Evolutionary conservation across 2,113 vertebrate species (phyloP).

Genomic region (Bungarus multicinctus): DNA sequence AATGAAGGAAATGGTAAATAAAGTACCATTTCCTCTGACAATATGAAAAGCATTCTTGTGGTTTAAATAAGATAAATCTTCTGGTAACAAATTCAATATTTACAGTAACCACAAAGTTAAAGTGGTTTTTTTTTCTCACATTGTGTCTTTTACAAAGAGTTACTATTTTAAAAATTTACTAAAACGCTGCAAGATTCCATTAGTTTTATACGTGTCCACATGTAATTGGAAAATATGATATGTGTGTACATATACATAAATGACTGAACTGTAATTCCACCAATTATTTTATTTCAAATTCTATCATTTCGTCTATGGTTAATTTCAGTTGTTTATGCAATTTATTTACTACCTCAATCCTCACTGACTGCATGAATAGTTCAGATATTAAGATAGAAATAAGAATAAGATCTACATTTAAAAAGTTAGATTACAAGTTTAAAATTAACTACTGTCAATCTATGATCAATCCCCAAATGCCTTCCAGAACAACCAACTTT

Average conservation of each 20-base stretch:
- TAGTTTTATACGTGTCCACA: constrained; percentile 10
- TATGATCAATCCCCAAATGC: constrained; percentile 41
- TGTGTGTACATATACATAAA: constrained; percentile 55
- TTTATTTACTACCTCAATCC: background rate
- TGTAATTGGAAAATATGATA: constrained; percentile 52
- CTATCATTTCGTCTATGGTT: constrained; percentile 54
- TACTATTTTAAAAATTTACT: background rate
- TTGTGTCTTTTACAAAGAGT: background rate
- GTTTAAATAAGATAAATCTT: background rate
- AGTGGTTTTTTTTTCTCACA: constrained; percentile 20
- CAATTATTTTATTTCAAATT: constrained; percentile 52
- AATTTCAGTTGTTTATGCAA: constrained; percentile 54
- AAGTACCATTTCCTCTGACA: constrained; percentile 5
- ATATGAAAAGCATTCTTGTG: constrained; percentile 12
- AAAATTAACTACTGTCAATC: background rate
- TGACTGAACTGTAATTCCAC: constrained; percentile 55
- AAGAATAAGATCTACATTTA: background rate
- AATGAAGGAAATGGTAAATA: constrained; percentile 7
- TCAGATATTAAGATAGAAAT: background rate
- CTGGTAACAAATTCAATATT: constrained; percentile 7
- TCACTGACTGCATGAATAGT: background rate
- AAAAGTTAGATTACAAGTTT: background rate
- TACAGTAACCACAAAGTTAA: background rate
- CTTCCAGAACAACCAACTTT: background rate
- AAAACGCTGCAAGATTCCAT: constrained; percentile 6